Evolutionary conservation across 2,888 invertebrate species (phyloP), one percentile per base, ranked within the genome.

Genomic region (Heliconius hortense): DNA sequence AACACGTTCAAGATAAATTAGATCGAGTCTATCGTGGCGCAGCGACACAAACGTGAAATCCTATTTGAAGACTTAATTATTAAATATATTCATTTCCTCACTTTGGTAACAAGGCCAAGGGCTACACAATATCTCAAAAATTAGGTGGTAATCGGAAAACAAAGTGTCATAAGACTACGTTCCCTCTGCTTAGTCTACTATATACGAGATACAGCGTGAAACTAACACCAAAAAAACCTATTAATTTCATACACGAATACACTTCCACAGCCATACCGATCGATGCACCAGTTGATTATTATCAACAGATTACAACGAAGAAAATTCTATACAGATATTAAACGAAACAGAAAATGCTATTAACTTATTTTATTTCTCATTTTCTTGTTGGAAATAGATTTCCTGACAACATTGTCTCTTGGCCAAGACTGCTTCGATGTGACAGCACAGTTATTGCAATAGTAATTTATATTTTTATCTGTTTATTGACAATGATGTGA

Each of bases 371-470:
- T 72, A 74, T 68, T 74, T 74, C 62, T 67, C 39, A 64, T 69
- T 63, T 73, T 78, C 70, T 63, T 26, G 48, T 53, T 64, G 70
- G 56, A 72, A 78, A 75, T 78, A 48, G 73, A 75, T 77, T 77
- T 77, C 63, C 63, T 63, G 75, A 77, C 72, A 68, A 48, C 72
- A 59, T 62, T 76, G 71, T 75, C 64, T 67, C 62, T 73, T 39
- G 71, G 56, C 39, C 70, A 64, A 69, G 70, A 64, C 70, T 69
- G 53, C n/a, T 21, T 64, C 62, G 15, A 68, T 70, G 15, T 63
- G 74, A 64, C 74, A 74, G 48, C 56, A 2, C 35, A 48, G 74
- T 62, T 74, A 74, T 70, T 74, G 70, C 60, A 53, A 62, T 63
- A 63, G 63, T 35, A 35, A 53, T 74, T 63, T 63, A 63, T 53